Percentiles rank a stretch among this genome's conserved stretches.
These are phyloP conservation scores for Andrena haemorrhoa DNA, from an alignment of 2,888 invertebrate species.

Conservation along the genomic window DNA sequence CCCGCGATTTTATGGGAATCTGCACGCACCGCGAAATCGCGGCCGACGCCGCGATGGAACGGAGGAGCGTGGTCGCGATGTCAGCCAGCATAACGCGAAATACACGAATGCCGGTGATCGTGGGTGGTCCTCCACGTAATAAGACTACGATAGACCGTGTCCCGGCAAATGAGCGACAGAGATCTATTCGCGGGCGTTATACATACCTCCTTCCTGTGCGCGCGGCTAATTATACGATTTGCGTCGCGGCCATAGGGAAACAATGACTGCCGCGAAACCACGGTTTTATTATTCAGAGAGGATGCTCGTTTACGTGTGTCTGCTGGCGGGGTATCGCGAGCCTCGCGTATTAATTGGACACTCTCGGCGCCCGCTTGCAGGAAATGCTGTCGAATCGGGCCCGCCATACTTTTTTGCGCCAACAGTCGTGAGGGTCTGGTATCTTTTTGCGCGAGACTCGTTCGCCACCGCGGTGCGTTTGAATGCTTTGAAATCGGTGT, in stretches of 20 bases:
- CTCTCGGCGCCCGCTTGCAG: neutral
- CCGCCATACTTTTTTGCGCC: neutral
- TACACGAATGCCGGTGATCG: slow-evolving; percentile 50
- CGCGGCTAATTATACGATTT: slow-evolving; percentile 54
- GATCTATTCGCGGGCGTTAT: slow-evolving; percentile 48
- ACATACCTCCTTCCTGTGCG: slow-evolving; percentile 58
- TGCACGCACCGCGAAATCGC: slow-evolving; percentile 47
- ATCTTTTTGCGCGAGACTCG: neutral
- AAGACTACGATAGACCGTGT: slow-evolving; percentile 48
- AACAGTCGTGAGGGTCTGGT: neutral
- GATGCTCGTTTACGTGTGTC: slow-evolving; percentile 26
- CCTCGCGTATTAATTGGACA: neutral
- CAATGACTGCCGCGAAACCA: slow-evolving; percentile 50
- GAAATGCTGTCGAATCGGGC: neutral
- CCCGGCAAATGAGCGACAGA: slow-evolving; percentile 48
- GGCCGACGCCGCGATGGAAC: neutral
- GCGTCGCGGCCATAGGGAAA: slow-evolving; percentile 30
- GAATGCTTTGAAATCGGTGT: slow-evolving; percentile 28
- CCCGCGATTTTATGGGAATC: slow-evolving; percentile 50
- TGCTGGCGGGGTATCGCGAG: neutral
- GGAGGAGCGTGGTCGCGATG: neutral
- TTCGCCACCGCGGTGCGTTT: slow-evolving; percentile 3
- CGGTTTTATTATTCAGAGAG: slow-evolving; percentile 36
- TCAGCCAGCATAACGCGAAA: slow-evolving; percentile 15
- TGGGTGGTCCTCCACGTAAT: slow-evolving; percentile 53